Evolutionary conservation across 2,888 invertebrate genomes (phyloP), one percentile per base, ranked within the genome.

Genomic region (Lissocephala sabroskyi): DNA sequence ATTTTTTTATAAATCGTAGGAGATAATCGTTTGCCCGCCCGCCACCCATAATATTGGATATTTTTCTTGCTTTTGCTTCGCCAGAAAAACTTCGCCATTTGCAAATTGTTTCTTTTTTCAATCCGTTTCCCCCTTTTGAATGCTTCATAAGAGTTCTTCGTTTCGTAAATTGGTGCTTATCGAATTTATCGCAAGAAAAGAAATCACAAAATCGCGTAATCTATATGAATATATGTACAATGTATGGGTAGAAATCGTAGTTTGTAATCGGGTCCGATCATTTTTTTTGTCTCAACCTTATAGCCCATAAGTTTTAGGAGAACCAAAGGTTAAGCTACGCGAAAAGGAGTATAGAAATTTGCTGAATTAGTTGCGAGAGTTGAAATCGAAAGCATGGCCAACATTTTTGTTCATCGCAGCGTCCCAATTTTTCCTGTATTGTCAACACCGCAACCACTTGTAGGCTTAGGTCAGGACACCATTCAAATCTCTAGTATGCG

Each of bases 121-220:
- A n/a, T n/a, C n/a, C n/a, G n/a, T 23, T 23, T 3, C 23, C 23
- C 23, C 3, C 23, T 23, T 10, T n/a, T n/a, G 16, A 13, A 36
- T 36, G 6, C 11, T 36, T 35, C 4, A 36, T 16, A 23, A 23
- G 7, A 23, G 3, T 23, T 23, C 23, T 43, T 63, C 59, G 41
- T 58, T 61, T 56, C 48, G 70, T 77, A 49, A 73, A 78, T 79
- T 79, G 76, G 79, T 77, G 76, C 79, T 77, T 77, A 78, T 73
- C 79, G 79, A 78, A 79, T 77, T 78, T 75, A 77, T 79, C 78
- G 78, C 68, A 65, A 56, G 36, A 40, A 52, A 47, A 37, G 18
- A 44, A 45, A 49, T 33, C 11, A 55, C 45, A 18, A 44, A 43
- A 28, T 18, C 26, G 17, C 41, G 13, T 41, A 41, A 43, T 42